Evolutionary conservation across 1,140 invertebrate genomes (phyloP), one percentile per base, ranked within the genome.

Genomic region (Cydia amplana): DNA sequence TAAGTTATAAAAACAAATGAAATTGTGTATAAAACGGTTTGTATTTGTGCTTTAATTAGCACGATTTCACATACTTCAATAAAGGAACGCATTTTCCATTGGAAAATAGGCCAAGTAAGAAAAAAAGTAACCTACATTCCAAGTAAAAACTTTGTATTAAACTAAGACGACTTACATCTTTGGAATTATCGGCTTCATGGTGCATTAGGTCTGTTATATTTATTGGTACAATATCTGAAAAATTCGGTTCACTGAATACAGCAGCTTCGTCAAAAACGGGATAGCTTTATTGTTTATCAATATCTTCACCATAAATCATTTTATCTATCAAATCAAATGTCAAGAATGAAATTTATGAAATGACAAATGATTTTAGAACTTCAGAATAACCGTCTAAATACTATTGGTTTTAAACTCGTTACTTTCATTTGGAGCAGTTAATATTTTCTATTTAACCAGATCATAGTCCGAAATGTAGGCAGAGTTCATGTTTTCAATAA

Each of bases 251-350:
- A 5, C 16, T 10, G 16, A 4, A 0, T 7, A 49, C 12, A 10
- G 16, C 46, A 49, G 16, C 9, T 51, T 51, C 4, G 49, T 18
- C n/a, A 6, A 51, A 51, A 51, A 51, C n/a, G 5, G 16, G 6
- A 51, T 51, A 51, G 12, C 49, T 51, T 51, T 18, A 51, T 51
- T 51, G 49, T 51, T 51, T 51, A 51, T 18, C 49, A 51, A 49
- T n/a, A 16, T 51, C 49, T 51, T 51, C 49, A 51, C 49, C 49
- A 18, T n/a, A 18, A 51, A n/a, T 51, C n/a, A 51, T 51, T 51
- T 51, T 51, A 51, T n/a, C 49, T 46, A 46, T 46, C 43, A 46
- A n/a, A n/a, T n/a, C 25, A 28, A 46, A 46, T 46, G 43, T 43
- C 40, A 43, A 43, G 12, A 12, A 36, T 32, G 32, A 32, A n/a